Evolutionary conservation across 2,888 invertebrate genomes (phyloP).

Genomic region (Neelides folsomi): DNA sequence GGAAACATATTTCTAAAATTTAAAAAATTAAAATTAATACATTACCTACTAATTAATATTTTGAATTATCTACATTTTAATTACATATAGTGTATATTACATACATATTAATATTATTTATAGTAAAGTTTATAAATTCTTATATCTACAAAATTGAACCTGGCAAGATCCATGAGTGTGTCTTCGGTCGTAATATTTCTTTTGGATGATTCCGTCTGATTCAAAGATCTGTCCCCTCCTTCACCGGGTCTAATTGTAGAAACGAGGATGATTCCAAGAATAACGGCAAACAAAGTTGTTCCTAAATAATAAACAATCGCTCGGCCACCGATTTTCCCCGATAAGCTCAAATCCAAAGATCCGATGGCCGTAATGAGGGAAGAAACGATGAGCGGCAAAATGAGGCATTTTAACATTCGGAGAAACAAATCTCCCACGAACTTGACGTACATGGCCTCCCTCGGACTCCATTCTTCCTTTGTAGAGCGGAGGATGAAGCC

Average conservation of each 20-base stretch:
- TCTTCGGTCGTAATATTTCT: slow-evolving; percentile 67
- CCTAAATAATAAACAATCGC: slow-evolving; percentile 85
- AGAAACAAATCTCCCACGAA: slow-evolving; percentile 90
- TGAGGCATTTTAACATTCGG: slow-evolving; percentile 87
- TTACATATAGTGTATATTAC: no score
- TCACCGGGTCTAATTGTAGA: slow-evolving; percentile 66
- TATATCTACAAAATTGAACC: no score
- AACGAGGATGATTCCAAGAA: slow-evolving; percentile 79
- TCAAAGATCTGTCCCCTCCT: slow-evolving; percentile 9
- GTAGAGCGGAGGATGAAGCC: slow-evolving; percentile 52
- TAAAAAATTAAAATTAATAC: slow-evolving; percentile 30
- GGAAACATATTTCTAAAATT: slow-evolving; percentile 77
- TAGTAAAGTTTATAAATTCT: no score
- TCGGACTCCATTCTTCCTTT: slow-evolving; percentile 48
- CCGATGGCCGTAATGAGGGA: slow-evolving; percentile 86
- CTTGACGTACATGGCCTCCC: slow-evolving; percentile 86
- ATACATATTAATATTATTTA: no score
- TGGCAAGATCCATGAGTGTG: slow-evolving; percentile 77
- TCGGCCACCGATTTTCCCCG: slow-evolving; percentile 70
- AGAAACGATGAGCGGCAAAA: slow-evolving; percentile 79
- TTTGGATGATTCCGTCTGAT: slow-evolving; percentile 21
- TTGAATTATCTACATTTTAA: no score
- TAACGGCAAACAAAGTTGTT: slow-evolving; percentile 85
- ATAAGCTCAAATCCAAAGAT: slow-evolving; percentile 74
- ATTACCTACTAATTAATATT: no score